These are phyloP conservation scores for Silurus lanzhouensis DNA, from an alignment of 2,797 vertebrate species.

Conservation along the genomic window DNA sequence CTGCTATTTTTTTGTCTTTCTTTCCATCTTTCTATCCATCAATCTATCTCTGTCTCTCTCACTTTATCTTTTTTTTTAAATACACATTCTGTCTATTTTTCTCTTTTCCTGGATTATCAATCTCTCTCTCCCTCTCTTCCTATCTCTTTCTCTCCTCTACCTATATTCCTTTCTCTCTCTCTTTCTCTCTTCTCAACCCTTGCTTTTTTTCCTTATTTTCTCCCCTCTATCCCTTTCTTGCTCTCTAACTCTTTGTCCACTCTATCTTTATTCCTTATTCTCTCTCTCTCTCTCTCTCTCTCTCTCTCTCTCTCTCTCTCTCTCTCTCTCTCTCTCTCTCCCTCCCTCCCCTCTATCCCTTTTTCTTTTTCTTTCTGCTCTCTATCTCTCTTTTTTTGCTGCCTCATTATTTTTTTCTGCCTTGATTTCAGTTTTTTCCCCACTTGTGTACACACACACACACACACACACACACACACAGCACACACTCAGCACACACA, in stretches of 20 bases:
- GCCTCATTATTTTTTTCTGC: too few relatives aligned
- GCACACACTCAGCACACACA: background rate
- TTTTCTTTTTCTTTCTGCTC: background rate
- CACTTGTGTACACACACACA: background rate
- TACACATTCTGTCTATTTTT: too few relatives aligned
- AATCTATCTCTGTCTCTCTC: background rate
- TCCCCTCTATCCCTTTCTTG: background rate
- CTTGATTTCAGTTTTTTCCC: too few relatives aligned
- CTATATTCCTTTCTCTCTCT: background rate
- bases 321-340: too few relatives aligned
- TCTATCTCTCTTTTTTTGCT: background rate
- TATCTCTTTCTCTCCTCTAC: background rate
- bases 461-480: background rate
- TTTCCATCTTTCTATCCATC: background rate
- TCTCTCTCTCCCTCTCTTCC: background rate
- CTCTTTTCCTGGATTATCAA: background rate
- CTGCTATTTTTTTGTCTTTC: too few relatives aligned
- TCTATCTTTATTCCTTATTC: background rate
- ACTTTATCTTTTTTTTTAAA: too few relatives aligned
- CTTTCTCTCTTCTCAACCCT: background rate
- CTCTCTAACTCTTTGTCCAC: too few relatives aligned
- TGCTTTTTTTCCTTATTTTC: background rate
- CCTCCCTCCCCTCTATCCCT: background rate
- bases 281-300: too few relatives aligned
- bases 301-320: too few relatives aligned